These are phyloP conservation scores for Pterois miles DNA, from an alignment of 2,797 vertebrate genomes.

Conservation along the genomic window DNA sequence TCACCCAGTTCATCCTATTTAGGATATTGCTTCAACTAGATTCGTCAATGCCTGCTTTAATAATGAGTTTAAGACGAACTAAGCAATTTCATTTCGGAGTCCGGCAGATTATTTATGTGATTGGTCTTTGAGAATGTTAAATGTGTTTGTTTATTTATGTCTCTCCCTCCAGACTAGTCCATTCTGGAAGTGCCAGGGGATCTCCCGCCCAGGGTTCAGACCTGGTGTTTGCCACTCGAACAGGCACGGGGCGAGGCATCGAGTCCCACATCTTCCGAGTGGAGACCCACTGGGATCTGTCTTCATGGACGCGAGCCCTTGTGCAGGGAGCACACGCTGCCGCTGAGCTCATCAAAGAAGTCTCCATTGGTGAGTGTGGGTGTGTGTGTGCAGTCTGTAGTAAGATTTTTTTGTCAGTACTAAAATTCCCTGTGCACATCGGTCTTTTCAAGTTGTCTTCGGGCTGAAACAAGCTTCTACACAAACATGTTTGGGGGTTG, in stretches of 20 bases:
- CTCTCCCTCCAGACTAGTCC: conserved; percentile 86
- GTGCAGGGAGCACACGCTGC: conserved; percentile 93
- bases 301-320: conserved; percentile 91
- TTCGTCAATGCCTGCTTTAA: background rate
- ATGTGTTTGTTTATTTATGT: background rate
- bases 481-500: no score
- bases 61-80: background rate
- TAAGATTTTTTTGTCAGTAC: background rate
- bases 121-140: background rate
- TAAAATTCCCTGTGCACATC: no score
- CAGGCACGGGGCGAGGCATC: conserved; percentile 92
- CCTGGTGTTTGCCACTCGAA: conserved; percentile 92
- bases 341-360: conserved; percentile 93
- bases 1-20: background rate
- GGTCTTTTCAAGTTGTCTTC: background rate
- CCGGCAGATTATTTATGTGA: background rate
- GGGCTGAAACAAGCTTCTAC: no score
- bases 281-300: conserved; percentile 96
- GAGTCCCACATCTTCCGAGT: conserved; percentile 94
- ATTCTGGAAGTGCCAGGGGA: conserved; percentile 88
- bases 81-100: background rate
- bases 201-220: conserved; percentile 90
- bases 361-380: conserved; percentile 89
- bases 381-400: background rate
- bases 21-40: background rate